A percentile compares a stretch with the other conserved stretches of the same genome.
phyloP scores from a whole-genome alignment of 2,888 invertebrate species.

The Erebia palarica region DNA sequence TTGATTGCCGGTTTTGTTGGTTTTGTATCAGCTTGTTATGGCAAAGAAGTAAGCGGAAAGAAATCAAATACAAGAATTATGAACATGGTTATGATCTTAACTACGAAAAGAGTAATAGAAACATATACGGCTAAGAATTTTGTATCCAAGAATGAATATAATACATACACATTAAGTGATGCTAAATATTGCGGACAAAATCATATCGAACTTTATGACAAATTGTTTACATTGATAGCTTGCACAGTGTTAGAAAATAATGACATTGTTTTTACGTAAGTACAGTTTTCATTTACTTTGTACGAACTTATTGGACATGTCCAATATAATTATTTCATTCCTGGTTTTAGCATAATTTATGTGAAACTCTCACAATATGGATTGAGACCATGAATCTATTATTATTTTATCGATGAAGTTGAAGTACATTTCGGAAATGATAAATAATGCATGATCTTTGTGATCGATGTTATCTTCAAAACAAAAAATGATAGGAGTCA shows the following conservation, averaged over 20 bases:
- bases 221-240: too few species aligned
- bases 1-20: conserved; percentile 98
- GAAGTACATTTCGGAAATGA: not conserved
- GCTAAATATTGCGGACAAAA: not conserved
- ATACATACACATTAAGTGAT: not conserved
- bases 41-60: conserved; percentile 82
- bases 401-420: not conserved
- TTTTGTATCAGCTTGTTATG: conserved; percentile 93
- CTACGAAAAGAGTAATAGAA: conserved; percentile 56
- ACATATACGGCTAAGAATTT: conserved; percentile 25
- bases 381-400: conserved; percentile 15
- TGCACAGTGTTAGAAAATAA: not conserved
- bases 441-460: not conserved
- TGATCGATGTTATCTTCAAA: not conserved
- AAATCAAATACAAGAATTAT: conserved; percentile 78
- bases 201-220: not conserved
- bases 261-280: too few species aligned
- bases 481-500: not conserved
- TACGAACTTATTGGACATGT: not conserved
- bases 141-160: conserved; percentile 31
- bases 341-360: conserved; percentile 18
- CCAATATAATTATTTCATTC: conserved; percentile 28
- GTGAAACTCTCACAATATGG: conserved; percentile 17
- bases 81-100: conserved; percentile 61
- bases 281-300: not conserved